Conservation (phyloP, 2,888 invertebrate species). For the Rhagonycha lutea region DNA sequence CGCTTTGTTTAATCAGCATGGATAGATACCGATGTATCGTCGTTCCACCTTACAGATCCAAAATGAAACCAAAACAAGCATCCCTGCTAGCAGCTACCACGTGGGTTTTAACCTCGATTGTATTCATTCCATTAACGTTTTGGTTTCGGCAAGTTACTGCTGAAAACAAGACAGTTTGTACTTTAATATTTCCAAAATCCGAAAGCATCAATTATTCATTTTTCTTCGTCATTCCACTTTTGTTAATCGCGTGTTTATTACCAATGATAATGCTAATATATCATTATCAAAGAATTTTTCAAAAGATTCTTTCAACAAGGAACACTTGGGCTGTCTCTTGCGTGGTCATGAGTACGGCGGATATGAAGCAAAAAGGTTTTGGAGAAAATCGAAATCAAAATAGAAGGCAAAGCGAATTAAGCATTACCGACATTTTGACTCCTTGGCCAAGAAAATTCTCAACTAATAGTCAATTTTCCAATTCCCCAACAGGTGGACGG, state of each 20-base stretch:
- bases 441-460: conserved; percentile 57
- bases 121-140: conserved; percentile 59
- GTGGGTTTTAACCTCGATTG: conserved; percentile 57
- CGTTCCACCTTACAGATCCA: conserved; percentile 60
- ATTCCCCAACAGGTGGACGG: conserved; percentile 48
- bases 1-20: conserved; percentile 61
- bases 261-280: conserved; percentile 61
- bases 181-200: conserved; percentile 59
- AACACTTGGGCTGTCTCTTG: conserved; percentile 59
- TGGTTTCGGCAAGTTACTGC: conserved; percentile 56
- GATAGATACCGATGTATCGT: conserved; percentile 62
- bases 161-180: conserved; percentile 54
- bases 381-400: conserved; percentile 38
- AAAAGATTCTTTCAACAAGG: conserved; percentile 58
- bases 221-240: conserved; percentile 58
- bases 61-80: conserved; percentile 55
- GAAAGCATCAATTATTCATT: conserved; percentile 56
- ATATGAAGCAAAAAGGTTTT: conserved; percentile 33
- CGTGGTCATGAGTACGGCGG: conserved; percentile 48
- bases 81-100: conserved; percentile 53
- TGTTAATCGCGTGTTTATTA: conserved; percentile 57
- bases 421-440: conserved; percentile 57
- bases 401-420: conserved; percentile 57
- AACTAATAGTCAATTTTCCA: conserved; percentile 45
- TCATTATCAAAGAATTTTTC: conserved; percentile 61